Base-by-base conservation (phyloP, 2,797 vertebrate genomes). In the Pipistrellus pygmaeus region DNA sequence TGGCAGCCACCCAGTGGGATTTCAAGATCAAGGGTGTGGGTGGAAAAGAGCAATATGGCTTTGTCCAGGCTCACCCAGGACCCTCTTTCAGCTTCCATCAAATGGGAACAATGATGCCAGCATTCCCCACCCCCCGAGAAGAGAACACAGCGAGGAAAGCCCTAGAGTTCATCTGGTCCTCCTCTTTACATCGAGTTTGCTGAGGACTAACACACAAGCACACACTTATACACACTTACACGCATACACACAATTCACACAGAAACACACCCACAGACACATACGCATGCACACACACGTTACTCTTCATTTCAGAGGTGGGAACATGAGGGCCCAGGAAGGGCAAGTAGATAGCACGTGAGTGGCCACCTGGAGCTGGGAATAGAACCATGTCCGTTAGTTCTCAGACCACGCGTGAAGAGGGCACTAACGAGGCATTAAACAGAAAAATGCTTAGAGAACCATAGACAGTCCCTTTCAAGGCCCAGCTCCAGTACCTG, bases 41-140 rank as follows among this genome's bases (percentile, higher is more conserved):
- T 5, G 18, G 15, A 60, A 78, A 76, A 92, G 68, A 69, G 55
- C 14, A 32, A 9, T 11, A 18, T 17, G 41, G 57, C 51, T 92
- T 46, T 46, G 78, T 55, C 11, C 27, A 64, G 18, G 32, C 20
- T 32, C 66, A 25, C 8, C 71, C 3, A 57, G 21, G 66, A 57
- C 3, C 13, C 10, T 1, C 66, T 38, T 15, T 30, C 14, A 20
- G 53, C 9, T 27, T 35, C 86, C 20, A 1, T 10, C 32, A 81
- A 32, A 44, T 3, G 35, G 46, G 27, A 84, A 18, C 27, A 20
- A 25, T 0, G 6, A 27, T 3, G 38, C 8, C 32, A 27, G 46
- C 10, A 8, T 46, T 0, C 1, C 8, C 30, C 17, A 57, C 3
- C 20, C 64, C n/a, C 53, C 0, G 5, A 38, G 18, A 15, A 30